Conservation (phyloP, 2,888 invertebrate genomes). For the Luffia ferchaultella region DNA sequence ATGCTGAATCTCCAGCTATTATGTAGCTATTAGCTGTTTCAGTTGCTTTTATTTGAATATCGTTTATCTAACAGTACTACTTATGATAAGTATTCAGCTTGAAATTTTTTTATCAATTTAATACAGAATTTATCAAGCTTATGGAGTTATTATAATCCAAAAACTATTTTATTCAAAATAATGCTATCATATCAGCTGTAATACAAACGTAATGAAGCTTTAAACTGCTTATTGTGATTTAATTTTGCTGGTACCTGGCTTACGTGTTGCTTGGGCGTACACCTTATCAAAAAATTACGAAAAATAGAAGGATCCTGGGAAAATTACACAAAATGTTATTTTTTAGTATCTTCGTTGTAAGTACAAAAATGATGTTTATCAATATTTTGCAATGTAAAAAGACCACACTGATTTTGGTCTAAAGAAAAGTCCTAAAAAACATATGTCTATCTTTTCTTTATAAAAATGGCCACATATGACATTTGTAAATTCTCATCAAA, state of each 20-base stretch:
- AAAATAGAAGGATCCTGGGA: too few species aligned
- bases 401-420: too few species aligned
- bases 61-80: constrained; percentile 4
- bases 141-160: constrained; percentile 5
- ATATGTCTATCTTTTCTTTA: too few species aligned
- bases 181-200: constrained; percentile 5
- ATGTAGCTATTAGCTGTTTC: constrained; percentile 4
- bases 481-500: too few species aligned
- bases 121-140: constrained; percentile 6
- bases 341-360: too few species aligned
- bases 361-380: too few species aligned
- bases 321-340: too few species aligned
- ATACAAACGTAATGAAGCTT: constrained; percentile 6
- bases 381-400: too few species aligned
- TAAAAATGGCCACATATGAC: too few species aligned
- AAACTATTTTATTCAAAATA: constrained; percentile 6
- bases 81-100: constrained; percentile 4
- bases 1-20: constrained; percentile 5
- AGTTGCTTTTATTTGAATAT: constrained; percentile 6
- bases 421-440: too few species aligned
- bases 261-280: constrained; percentile 6
- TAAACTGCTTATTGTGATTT: constrained; percentile 5
- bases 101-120: constrained; percentile 2
- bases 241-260: constrained; percentile 4
- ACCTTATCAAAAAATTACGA: too few species aligned